Evolutionary conservation across 2,888 invertebrate species (phyloP), one percentile per base, ranked within the genome.

Genomic region (Norana najaformis): DNA sequence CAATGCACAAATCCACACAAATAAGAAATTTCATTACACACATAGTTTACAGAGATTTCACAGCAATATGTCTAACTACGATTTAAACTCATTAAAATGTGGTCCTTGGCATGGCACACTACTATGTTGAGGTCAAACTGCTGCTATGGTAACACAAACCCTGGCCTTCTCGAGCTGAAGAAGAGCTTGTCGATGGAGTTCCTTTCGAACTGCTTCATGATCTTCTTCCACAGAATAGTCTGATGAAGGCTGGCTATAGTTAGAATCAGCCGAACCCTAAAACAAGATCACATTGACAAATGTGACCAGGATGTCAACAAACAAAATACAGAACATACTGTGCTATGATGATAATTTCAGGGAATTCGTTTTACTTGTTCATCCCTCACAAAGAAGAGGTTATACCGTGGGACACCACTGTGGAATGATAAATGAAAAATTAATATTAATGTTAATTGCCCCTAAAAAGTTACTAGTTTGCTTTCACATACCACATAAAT

Each of bases 191-290:
- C 97, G 96, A 96, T 98, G 98, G 96, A 98, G 98, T 96, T 99
- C 98, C 95, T 98, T 96, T 95, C 98, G 97, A 96, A 98, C 96
- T 95, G 97, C 97, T 96, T 99, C 98, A 95, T 98, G 97, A 96
- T 98, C 98, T 96, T 98, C 98, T 97, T 98, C 98, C 96, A 98
- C 97, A 96, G 98, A 98, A 96, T 98, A 97, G 96, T 99, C 98
- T 96, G 98, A 98, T 95, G 98, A 98, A 95, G 98, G 98, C 96
- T 98, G 98, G 95, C 98, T 98, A 96, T 98, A 98, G 96, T 98
- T 98, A 95, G 98, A 99, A 96, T 99, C 98, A 96, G 98, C 98
- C 96, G 98, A 98, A 96, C 98, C 98, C 98, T 98, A 96, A 41
- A 92, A 47, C 23, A 30, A 47, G 35, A 85, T 47, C 36, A 34